Percentiles rank a stretch among this genome's conserved stretches.
These are phyloP conservation scores for Brevipalpus yothersi DNA, from an alignment of 1,140 invertebrate species.

Conservation along the genomic window DNA sequence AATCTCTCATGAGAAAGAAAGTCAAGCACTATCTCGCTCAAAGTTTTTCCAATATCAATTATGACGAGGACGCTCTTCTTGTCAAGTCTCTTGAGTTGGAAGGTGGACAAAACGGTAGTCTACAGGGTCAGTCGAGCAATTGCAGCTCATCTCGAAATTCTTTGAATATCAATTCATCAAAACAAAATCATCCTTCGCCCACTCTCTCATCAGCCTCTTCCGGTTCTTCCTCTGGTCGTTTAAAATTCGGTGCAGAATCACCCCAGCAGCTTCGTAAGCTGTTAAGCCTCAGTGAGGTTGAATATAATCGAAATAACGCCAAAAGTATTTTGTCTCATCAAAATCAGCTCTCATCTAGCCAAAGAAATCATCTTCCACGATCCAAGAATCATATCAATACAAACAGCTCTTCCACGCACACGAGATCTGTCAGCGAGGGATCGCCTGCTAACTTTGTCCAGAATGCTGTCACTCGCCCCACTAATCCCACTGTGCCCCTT, in stretches of 20 bases:
- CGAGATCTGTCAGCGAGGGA: background rate
- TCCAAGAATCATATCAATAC: background rate
- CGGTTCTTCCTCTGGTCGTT: background rate
- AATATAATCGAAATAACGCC: background rate
- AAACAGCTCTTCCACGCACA: background rate
- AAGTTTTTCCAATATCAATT: background rate
- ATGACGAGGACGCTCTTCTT: background rate
- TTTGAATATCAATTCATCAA: background rate
- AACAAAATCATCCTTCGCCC: background rate
- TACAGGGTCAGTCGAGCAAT: background rate
- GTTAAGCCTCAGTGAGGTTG: constrained; percentile 1
- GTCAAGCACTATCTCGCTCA: background rate
- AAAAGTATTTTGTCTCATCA: background rate
- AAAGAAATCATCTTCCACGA: background rate
- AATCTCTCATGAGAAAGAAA: constrained; percentile 2
- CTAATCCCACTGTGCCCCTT: background rate
- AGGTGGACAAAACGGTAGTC: background rate
- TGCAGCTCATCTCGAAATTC: background rate
- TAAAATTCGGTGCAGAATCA: constrained; percentile 1
- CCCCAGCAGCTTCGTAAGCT: constrained; percentile 1
- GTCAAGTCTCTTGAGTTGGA: background rate
- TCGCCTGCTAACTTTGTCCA: background rate
- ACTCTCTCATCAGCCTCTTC: background rate
- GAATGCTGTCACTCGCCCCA: background rate
- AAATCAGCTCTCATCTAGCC: background rate